Base-by-base conservation (phyloP, 2,113 vertebrate genomes). In the Fulmarus glacialis region DNA sequence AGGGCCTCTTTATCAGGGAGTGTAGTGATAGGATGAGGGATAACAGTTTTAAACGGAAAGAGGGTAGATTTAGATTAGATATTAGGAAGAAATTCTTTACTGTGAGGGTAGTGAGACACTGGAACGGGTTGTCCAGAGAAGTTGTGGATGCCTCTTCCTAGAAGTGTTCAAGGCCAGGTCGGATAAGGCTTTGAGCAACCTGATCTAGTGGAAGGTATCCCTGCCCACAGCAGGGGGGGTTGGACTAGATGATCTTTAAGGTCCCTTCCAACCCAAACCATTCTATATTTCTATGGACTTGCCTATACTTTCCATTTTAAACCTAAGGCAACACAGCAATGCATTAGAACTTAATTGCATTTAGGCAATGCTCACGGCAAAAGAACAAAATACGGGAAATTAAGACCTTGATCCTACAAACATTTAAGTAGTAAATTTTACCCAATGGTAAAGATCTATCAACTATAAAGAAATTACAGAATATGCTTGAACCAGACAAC, bases 131-230 rank as follows among this genome's bases (percentile, higher is more conserved):
- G 36, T 29, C 45, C 29, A 60, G 22, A 23, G 12, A 72, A n/a
- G 30, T 1, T 45, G 27, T 45, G 40, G 56, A 18, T 38, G 12
- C 21, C 9, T 32, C 15, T 2, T 24, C 6, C 21, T 66, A 26
- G 14, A 22, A 45, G 3, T 15, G 15, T 16, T 85, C 6, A 43
- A 77, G 32, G 43, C 15, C 30, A 63, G 30, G 19, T 0, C 12
- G 4, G 15, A 68, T 5, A 8, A 3, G 9, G 26, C 32, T 62
- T 58, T 30, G 42, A 78, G 26, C 13, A 58, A 47, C 5, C 18
- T 53, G 12, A 2, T 14, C 1, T 0, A 43, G 27, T 8, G 22
- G 8, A 42, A 66, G 7, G 9, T 21, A 16, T 14, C 47, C 16
- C 55, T 13, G 8, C 21, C 19, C 17, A 13, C 1, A 15, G 47